Evolutionary conservation across 2,797 vertebrate genomes (phyloP), one percentile per base, ranked within the genome.

Genomic region (Trematomus bernacchii): DNA sequence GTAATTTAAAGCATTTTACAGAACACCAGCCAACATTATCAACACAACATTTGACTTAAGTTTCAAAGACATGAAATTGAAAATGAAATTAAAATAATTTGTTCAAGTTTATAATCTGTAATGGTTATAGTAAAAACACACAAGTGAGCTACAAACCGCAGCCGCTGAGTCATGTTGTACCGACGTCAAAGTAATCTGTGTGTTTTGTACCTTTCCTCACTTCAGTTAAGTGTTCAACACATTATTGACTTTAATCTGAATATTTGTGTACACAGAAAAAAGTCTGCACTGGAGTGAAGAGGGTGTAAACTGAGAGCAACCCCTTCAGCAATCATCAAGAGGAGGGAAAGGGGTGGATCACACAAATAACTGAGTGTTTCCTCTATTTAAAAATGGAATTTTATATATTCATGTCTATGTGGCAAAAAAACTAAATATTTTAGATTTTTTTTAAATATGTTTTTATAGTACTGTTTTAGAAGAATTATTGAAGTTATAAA

Each of bases 221-320:
- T 21, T 43, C 50, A 15, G 2, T 55, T 14, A 68, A 30, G 14
- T 27, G 27, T 27, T 27, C 27, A 27, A 27, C 27, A 19, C 30
- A 13, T 23, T 3, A 40, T 16, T 19, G 19, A 2, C 19, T 55
- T 33, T 50, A 27, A 27, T 70, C 3, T 69, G 14, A 60, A 47
- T 65, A 11, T 80, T 53, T 83, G 16, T 85, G 12, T 81, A 23
- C 23, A 10, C 83, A 92, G 91, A 0, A 0, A 0, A 14, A 0
- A 0, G 67, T 3, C 54, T 91, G 89, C 77, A 0, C 0, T 0
- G 73, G 57, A 57, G 10, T 89, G 74, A 85, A 2, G 1, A 5
- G 0, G 0, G 0, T 23, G 14, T 72, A 14, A 33, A 65, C 0
- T 3, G 23, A 16, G 12, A 42, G 16, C 1, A 3, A 50, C 23